Evolutionary conservation across 1,140 invertebrate genomes (phyloP), one percentile per base, ranked within the genome.

Genomic region (Oppia nitens): DNA sequence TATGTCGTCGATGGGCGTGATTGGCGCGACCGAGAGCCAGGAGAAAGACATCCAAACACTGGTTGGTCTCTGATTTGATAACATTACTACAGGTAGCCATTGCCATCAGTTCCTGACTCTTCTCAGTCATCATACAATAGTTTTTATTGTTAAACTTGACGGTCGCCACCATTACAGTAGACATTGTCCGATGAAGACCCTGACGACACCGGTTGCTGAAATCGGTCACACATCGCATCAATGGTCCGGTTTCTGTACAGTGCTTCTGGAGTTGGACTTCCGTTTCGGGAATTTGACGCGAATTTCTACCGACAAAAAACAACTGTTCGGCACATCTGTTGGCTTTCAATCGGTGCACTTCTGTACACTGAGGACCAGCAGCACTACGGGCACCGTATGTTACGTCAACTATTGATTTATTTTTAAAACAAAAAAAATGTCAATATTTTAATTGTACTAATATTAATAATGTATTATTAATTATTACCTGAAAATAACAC

Each of bases 241-340:
- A 26, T 4, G 40, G 6, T 4, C 11, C 6, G 14, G 54, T 56
- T n/a, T 56, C 6, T 4, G 47, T 11, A 26, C 54, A 56, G 21
- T 56, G 47, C 6, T 56, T 49, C 6, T 56, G 14, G 6, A 11
- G 3, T 6, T 50, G 14, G 9, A 40, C 6, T 6, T 56, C 54
- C 3, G 47, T 54, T 3, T 6, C 23, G 47, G 54, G 54, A 48
- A 56, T 47, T 9, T 17, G 20, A 23, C 54, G 54, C 17, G 54
- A 6, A 48, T 56, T 56, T 24, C 47, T 56, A 6, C 54, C 54
- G 14, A 56, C 54, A 56, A 56, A 56, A 40, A 56, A 56, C 21
- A 56, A 26, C 24, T 56, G 40, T 47, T 56, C 54, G 26, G 28
- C 54, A 23, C 54, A 56, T 6, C 40, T 28, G 24, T 56, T 40